These are phyloP conservation scores for Fulmarus glacialis DNA, from an alignment of 2,113 vertebrate genomes.

Conservation along the genomic window DNA sequence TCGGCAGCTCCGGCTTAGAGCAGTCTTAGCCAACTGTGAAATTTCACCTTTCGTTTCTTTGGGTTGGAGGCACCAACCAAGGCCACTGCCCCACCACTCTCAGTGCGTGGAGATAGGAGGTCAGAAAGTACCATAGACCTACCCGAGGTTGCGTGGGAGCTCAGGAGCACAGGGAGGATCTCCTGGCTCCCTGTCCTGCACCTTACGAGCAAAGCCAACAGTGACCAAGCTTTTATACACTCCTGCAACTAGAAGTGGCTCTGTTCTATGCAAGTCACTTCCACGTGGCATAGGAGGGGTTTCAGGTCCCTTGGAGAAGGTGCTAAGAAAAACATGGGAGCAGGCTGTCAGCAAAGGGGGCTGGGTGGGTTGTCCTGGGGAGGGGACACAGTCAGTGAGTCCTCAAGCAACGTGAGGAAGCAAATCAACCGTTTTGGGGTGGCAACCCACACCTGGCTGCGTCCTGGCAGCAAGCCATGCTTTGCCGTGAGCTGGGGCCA, in stretches of 20 bases:
- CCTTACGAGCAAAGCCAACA: fast-evolving
- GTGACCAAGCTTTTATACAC: neutral
- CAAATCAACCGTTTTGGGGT: neutral
- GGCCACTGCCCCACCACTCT: neutral
- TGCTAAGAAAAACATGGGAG: neutral
- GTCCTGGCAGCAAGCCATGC: neutral
- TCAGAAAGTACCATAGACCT: neutral
- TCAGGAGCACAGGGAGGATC: neutral
- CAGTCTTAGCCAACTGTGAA: neutral
- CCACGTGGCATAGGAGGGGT: fast-evolving
- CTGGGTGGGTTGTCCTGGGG: neutral
- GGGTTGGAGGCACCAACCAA: neutral
- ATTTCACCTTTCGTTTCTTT: neutral
- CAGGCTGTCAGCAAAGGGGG: neutral
- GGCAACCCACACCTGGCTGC: neutral
- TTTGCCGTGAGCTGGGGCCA: neutral
- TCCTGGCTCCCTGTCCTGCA: neutral
- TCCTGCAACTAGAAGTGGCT: neutral
- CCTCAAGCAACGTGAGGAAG: neutral
- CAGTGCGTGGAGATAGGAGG: fast-evolving
- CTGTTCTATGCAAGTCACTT: neutral
- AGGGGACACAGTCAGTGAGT: neutral
- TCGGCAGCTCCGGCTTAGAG: fast-evolving
- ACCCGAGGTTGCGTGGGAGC: neutral
- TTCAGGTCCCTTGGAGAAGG: neutral